Conservation (phyloP, 1,140 invertebrate genomes). For the Epicauta chinensis region DNA sequence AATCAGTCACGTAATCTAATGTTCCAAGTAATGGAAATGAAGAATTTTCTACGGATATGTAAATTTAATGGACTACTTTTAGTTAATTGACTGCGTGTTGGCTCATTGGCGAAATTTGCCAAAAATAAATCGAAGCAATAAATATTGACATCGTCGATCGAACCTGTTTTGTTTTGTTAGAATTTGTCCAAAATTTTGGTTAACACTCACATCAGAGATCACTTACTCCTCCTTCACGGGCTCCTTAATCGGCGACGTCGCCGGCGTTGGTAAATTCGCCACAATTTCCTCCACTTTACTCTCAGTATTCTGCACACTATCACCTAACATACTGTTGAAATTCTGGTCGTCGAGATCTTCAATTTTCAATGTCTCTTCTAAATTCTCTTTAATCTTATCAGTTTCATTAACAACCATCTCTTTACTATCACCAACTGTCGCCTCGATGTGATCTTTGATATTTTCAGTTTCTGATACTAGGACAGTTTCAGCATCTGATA, state of each 20-base stretch:
- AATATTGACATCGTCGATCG: too few relatives aligned
- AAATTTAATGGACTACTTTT: conserved; percentile 13
- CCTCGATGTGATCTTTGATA: conserved; percentile 26
- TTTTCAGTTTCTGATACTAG: conserved; percentile 37
- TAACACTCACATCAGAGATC: conserved; percentile 30
- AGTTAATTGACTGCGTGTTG: background rate
- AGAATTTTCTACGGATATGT: conserved; percentile 15
- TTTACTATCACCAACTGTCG: conserved; percentile 16
- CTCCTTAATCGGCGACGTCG: conserved; percentile 20
- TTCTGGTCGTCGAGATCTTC: conserved; percentile 21
- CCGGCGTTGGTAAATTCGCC: conserved; percentile 15
- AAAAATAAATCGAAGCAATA: too few relatives aligned
- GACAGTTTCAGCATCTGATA: conserved; percentile 39
- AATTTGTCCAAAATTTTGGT: conserved; percentile 9
- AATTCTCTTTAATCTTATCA: conserved; percentile 18
- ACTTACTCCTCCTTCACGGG: conserved; percentile 29
- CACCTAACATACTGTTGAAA: conserved; percentile 11
- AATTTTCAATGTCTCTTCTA: conserved; percentile 18
- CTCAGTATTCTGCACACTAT: conserved; percentile 18
- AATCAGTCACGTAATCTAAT: conserved; percentile 10
- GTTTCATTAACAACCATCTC: conserved; percentile 10
- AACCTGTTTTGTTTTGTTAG: too few relatives aligned
- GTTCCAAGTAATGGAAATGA: conserved; percentile 1
- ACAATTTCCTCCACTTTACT: conserved; percentile 22
- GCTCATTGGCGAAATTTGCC: too few relatives aligned